Percentiles rank a stretch among this genome's conserved stretches.
Evolutionary conservation across 2,797 vertebrate species (phyloP).

Genomic region (Melopsittacus undulatus): DNA sequence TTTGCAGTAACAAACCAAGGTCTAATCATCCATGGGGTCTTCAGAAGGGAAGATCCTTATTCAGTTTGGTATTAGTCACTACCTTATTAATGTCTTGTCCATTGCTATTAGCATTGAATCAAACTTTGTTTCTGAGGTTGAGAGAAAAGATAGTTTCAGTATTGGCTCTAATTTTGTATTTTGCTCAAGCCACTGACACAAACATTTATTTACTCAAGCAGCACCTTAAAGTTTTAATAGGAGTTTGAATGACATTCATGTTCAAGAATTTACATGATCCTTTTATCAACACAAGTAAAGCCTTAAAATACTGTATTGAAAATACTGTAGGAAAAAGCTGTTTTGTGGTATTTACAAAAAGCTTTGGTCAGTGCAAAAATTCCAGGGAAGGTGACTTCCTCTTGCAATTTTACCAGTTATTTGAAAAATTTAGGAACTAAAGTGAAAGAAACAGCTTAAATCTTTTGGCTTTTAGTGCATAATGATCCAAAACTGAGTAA

Average conservation of each 20-base stretch:
- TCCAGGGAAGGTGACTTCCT: background rate
- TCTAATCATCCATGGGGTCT: background rate
- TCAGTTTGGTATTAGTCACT: background rate
- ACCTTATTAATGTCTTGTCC: slow-evolving; percentile 8
- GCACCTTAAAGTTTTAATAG: background rate
- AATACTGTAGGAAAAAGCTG: background rate
- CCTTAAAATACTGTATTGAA: background rate
- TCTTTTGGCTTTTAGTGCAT: background rate
- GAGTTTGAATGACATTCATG: background rate
- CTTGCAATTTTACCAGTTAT: background rate
- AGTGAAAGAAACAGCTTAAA: background rate
- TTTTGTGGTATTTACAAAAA: background rate
- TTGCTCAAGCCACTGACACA: slow-evolving; percentile 13
- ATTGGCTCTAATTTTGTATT: slow-evolving; percentile 1
- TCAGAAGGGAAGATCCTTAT: background rate
- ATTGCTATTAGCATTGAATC: background rate
- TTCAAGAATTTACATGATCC: background rate
- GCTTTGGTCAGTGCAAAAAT: background rate
- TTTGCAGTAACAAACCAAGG: background rate
- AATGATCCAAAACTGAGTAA: background rate
- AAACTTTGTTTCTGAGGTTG: slow-evolving; percentile 14
- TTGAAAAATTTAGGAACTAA: background rate
- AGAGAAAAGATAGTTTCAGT: slow-evolving; percentile 27
- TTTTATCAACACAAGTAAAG: background rate
- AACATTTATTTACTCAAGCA: slow-evolving; percentile 12